A percentile compares a stretch with the other conserved stretches of the same genome.
Conservation (phyloP, 2,113 vertebrate genomes). For the Oryzias curvinotus region DNA sequence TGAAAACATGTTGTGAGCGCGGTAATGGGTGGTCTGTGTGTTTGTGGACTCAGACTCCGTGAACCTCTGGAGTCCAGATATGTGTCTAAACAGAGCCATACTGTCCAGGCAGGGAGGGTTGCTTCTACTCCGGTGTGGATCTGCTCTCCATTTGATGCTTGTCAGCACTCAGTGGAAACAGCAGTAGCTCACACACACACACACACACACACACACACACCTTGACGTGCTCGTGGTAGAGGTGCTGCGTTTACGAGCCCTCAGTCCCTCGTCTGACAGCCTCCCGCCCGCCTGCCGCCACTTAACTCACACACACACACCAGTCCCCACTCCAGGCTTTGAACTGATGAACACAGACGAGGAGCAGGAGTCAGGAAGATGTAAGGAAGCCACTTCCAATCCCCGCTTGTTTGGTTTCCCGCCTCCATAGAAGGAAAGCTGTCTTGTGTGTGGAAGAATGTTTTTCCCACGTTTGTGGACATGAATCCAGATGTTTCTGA, state of each 20-base stretch:
- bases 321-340: slow-evolving; percentile 61
- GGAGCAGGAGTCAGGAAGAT: slow-evolving; percentile 67
- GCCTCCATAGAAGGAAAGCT: slow-evolving; percentile 33
- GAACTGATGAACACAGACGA: slow-evolving; percentile 75
- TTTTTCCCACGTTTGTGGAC: slow-evolving; percentile 6
- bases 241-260: slow-evolving; percentile 74
- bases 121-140: slow-evolving; percentile 64
- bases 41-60: slow-evolving; percentile 30
- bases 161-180: slow-evolving; percentile 70
- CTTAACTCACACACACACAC: slow-evolving; percentile 59
- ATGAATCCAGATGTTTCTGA: slow-evolving; percentile 15
- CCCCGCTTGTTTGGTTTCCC: slow-evolving; percentile 46
- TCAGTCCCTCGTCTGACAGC: slow-evolving; percentile 69
- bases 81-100: slow-evolving; percentile 65
- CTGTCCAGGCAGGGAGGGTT: slow-evolving; percentile 58
- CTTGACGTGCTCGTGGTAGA: slow-evolving; percentile 67
- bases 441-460: slow-evolving; percentile 20
- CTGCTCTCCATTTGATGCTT: slow-evolving; percentile 59
- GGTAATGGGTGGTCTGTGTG: slow-evolving; percentile 60
- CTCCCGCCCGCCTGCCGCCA: slow-evolving; percentile 76
- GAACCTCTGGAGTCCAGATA: slow-evolving; percentile 41
- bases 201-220: slow-evolving; percentile 47
- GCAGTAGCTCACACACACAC: slow-evolving; percentile 57
- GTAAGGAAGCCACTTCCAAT: slow-evolving; percentile 40
- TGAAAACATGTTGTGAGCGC: slow-evolving; percentile 13